These are phyloP conservation scores for Leptoteleia sp. DNA, from an alignment of 1,140 invertebrate genomes.

Conservation along the genomic window DNA sequence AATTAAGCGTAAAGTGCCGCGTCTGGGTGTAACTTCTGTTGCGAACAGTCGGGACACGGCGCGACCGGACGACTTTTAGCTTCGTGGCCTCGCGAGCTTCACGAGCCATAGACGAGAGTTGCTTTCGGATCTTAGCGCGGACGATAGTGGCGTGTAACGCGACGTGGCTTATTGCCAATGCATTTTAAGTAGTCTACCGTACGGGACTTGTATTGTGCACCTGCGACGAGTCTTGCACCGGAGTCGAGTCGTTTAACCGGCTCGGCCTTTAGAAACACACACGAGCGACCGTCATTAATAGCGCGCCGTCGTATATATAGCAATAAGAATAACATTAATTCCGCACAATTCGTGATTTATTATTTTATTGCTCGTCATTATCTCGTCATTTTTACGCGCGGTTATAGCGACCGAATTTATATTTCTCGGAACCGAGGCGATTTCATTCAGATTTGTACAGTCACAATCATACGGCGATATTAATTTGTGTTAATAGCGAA, in stretches of 20 bases:
- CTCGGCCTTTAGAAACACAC: constrained; percentile 46
- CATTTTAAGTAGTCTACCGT: constrained; percentile 79
- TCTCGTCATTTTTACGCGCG: neutral
- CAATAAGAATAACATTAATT: constrained; percentile 31
- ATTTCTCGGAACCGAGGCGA: neutral
- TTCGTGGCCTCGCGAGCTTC: constrained; percentile 62
- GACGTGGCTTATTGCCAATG: constrained; percentile 80
- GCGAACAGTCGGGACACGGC: constrained; percentile 52
- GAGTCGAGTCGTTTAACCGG: constrained; percentile 55
- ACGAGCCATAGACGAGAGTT: constrained; percentile 70
- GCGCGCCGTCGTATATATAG: constrained; percentile 31
- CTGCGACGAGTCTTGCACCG: constrained; percentile 55
- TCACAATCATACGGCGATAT: no score
- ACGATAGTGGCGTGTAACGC: constrained; percentile 72
- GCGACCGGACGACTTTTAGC: constrained; percentile 67
- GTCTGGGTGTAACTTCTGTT: constrained; percentile 63
- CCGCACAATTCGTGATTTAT: constrained; percentile 10
- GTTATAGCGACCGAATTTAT: neutral
- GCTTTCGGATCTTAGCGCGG: constrained; percentile 46
- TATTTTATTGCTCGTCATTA: neutral
- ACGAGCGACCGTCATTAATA: constrained; percentile 44
- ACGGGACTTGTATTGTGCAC: constrained; percentile 70
- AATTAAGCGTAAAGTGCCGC: constrained; percentile 61
- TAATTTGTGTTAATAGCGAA: no score
- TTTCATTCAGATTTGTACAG: neutral